Conservation (phyloP, 2,797 vertebrate genomes). For the Capromys pilorides region DNA sequence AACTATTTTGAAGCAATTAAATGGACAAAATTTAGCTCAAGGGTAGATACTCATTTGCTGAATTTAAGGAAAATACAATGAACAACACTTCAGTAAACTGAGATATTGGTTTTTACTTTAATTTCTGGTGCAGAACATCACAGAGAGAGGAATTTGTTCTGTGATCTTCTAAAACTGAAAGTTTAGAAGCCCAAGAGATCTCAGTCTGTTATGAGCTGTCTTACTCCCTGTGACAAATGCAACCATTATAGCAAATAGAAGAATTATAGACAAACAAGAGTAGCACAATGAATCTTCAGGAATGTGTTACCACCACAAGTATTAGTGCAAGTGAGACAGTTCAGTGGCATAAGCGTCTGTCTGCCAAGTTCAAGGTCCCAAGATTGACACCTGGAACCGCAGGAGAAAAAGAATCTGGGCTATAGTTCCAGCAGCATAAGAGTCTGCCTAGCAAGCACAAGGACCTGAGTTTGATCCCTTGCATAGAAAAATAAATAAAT, state of each 20-base stretch:
- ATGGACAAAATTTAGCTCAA: background rate
- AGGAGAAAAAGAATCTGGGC: too few species aligned
- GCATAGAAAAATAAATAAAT: background rate
- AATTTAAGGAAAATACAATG: background rate
- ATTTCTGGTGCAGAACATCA: background rate
- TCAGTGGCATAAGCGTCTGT: too few species aligned
- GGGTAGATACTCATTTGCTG: background rate
- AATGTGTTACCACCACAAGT: background rate
- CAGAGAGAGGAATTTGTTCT: background rate
- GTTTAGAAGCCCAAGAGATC: rapidly evolving
- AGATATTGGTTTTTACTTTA: background rate
- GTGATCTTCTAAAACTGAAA: background rate
- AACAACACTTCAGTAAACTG: background rate
- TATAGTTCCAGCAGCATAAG: too few species aligned
- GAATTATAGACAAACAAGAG: background rate
- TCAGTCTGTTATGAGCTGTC: background rate
- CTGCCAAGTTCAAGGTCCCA: too few species aligned
- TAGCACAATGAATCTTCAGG: background rate
- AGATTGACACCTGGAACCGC: too few species aligned
- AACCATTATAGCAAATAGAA: background rate
- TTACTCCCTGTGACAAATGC: background rate
- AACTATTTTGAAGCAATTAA: background rate
- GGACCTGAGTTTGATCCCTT: too few species aligned
- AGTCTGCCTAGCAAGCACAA: too few species aligned
- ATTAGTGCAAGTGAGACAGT: too few species aligned